Evolutionary conservation across 2,888 invertebrate genomes (phyloP).

Genomic region (Xanthostigma xanthostigma): DNA sequence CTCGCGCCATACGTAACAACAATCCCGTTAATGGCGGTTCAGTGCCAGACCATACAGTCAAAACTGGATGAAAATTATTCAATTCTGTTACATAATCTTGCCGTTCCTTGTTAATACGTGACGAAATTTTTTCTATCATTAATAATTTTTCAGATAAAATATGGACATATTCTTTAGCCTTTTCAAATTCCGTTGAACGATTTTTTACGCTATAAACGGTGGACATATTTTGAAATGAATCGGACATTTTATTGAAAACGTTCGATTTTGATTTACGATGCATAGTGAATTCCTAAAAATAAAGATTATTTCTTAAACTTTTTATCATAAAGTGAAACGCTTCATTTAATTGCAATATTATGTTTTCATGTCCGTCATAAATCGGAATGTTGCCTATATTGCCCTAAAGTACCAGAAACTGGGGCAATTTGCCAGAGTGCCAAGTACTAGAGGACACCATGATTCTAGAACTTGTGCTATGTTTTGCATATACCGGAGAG

Average conservation of each 20-base stretch:
- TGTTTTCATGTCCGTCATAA: not conserved
- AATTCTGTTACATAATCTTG: slow-evolving; percentile 38
- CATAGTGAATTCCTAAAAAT: slow-evolving; percentile 41
- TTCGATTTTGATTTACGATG: slow-evolving; percentile 42
- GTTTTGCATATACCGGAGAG: no score
- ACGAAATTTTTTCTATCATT: slow-evolving; percentile 46
- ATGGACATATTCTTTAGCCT: slow-evolving; percentile 42
- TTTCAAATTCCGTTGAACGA: slow-evolving; percentile 44
- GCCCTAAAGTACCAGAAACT: no score
- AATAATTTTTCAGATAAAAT: slow-evolving; percentile 43
- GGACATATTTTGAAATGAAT: slow-evolving; percentile 37
- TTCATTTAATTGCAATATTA: slow-evolving; percentile 1
- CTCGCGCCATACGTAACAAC: slow-evolving; percentile 31
- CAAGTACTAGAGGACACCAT: no score
- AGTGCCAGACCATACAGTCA: slow-evolving; percentile 42
- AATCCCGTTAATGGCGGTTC: slow-evolving; percentile 36
- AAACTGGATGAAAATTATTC: slow-evolving; percentile 42
- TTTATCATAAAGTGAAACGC: not conserved
- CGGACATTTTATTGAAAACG: slow-evolving; percentile 37
- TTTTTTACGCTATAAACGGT: slow-evolving; percentile 38
- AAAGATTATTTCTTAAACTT: not conserved
- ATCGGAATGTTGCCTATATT: no score
- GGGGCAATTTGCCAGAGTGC: no score
- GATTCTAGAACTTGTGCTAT: no score
- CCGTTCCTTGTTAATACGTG: slow-evolving; percentile 46